These are phyloP conservation scores for Grammomys surdaster DNA, from an alignment of 2,113 vertebrate genomes.

Conservation along the genomic window DNA sequence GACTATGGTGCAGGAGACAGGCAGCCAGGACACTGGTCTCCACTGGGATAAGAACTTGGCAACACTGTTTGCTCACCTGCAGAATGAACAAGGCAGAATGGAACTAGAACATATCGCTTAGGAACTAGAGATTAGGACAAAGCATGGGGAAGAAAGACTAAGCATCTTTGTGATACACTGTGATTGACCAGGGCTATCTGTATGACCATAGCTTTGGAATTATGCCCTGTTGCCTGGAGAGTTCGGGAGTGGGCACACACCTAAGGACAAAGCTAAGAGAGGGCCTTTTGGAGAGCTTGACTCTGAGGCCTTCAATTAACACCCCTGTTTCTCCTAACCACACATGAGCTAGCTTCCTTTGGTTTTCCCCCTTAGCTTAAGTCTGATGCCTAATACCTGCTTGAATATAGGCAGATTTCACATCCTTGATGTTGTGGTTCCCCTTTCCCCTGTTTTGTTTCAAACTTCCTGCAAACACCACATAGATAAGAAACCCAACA, in stretches of 20 bases:
- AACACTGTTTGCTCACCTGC: background rate
- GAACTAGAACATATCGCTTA: background rate
- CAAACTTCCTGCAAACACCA: background rate
- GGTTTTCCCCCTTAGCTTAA: background rate
- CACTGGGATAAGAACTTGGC: rapidly evolving
- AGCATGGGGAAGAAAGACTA: background rate
- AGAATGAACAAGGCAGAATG: background rate
- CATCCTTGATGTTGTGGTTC: background rate
- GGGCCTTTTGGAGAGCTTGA: background rate
- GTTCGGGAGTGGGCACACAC: too few relatives aligned
- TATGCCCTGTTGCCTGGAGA: background rate
- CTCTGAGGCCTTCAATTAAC: background rate
- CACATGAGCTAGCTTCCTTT: background rate
- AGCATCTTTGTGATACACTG: background rate
- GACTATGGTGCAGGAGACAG: rapidly evolving
- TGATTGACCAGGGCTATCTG: background rate
- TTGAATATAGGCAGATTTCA: constrained; percentile 40
- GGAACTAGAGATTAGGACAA: constrained; percentile 41
- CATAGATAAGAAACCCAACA: background rate
- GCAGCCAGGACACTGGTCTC: background rate
- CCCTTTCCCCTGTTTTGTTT: background rate
- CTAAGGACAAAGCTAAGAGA: background rate
- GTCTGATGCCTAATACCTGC: background rate
- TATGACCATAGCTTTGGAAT: background rate
- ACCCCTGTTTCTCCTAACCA: background rate